A percentile compares a stretch with the other conserved stretches of the same genome.
phyloP scores from a whole-genome alignment of 2,113 vertebrate species.

The Gopherus evgoodei region DNA sequence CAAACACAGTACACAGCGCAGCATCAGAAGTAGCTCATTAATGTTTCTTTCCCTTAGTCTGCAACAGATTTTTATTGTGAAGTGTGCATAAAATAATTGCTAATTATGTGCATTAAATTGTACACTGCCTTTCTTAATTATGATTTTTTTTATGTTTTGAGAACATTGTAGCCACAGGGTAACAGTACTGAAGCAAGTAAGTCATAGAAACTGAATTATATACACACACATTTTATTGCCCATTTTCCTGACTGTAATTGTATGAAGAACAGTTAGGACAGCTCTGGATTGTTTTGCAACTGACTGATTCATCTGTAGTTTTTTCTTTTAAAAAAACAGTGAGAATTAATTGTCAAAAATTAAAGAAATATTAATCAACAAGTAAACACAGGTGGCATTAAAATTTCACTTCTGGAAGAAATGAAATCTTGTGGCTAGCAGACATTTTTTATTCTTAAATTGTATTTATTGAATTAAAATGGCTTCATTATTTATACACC shows the following conservation, averaged over 20 bases:
- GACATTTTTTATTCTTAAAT: neutral
- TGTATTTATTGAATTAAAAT: neutral
- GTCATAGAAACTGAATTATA: slow-evolving; percentile 32
- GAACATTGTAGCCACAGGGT: slow-evolving; percentile 28
- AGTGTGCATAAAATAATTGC: slow-evolving; percentile 73
- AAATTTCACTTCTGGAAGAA: neutral
- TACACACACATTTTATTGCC: slow-evolving; percentile 41
- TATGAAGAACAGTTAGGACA: slow-evolving; percentile 26
- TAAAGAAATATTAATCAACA: slow-evolving; percentile 31
- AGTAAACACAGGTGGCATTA: neutral
- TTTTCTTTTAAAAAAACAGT: slow-evolving; percentile 52
- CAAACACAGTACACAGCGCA: slow-evolving; percentile 75
- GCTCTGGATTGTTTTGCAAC: slow-evolving; percentile 48
- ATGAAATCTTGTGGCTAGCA: neutral
- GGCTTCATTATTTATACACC: neutral
- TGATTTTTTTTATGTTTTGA: slow-evolving; percentile 26
- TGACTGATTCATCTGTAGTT: neutral
- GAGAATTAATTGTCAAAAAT: slow-evolving; percentile 53
- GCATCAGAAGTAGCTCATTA: slow-evolving; percentile 76
- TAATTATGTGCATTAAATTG: slow-evolving; percentile 70
- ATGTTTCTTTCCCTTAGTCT: slow-evolving; percentile 70
- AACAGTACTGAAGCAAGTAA: neutral
- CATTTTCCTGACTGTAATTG: slow-evolving; percentile 15
- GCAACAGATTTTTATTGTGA: slow-evolving; percentile 73
- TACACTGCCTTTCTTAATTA: slow-evolving; percentile 51